Base-by-base conservation (phyloP, 2,113 vertebrate species). In the Abramis brama region DNA sequence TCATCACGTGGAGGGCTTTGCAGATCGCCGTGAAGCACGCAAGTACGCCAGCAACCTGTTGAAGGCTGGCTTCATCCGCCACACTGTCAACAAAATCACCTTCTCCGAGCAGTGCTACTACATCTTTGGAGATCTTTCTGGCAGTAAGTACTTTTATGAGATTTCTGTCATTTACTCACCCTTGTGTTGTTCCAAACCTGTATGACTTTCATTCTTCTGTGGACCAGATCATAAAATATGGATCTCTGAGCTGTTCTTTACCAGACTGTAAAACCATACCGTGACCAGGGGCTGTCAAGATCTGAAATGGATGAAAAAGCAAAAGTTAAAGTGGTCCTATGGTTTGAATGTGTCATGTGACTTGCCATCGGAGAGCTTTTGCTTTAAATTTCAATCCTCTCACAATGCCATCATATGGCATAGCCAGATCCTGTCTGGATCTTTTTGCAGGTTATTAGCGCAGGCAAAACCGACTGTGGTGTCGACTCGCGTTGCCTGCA, bases 51-150 rank as follows among this genome's bases (percentile, higher is more conserved):
- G 97, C 96, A 99, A 99, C 92, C 95, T 99, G 88, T 95, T 99
- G 89, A 99, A 99, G 94, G 98, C 97, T 2, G 97, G 98, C 88
- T 99, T 96, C 93, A 99, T 99, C 92, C 96, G 98, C 50, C 98
- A 99, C 90, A 99, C 98, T 0, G 98, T 99, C 93, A 99, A 99
- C 94, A 99, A 99, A 95, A 99, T 99, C 93, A 99, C 98, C 86
- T 99, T 99, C 94, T 99, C 98, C 0, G 98, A 99, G 88, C 98
- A 99, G 91, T 99, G 98, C 93, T 99, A 99, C 93, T 99, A 99
- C 85, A 96, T 99, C 75, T 95, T 95, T 33, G 94, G 94, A 86
- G 94, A 95, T 86, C 93, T 95, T 57, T 95, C 93, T 84, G 94
- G 94, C 88, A 95, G 94, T 95, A 87, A 93, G 94, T 92, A 43